Percentiles rank a stretch among this genome's conserved stretches.
phyloP scores from a whole-genome alignment of 2,113 vertebrate genomes.

The Mionectes macconnelli region DNA sequence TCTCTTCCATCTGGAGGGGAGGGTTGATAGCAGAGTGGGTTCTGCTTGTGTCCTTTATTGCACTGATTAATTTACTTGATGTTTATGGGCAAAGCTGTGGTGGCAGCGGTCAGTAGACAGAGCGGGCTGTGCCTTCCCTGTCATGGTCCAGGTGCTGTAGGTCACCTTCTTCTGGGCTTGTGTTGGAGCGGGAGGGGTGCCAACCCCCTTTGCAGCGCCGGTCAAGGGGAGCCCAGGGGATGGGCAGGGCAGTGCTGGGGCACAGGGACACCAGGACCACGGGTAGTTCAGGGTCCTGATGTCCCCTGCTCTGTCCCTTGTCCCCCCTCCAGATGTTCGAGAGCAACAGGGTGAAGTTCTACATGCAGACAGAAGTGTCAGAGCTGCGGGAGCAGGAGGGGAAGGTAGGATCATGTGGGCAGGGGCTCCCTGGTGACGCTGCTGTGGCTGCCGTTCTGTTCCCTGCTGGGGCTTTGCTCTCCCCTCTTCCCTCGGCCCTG shows the following conservation, averaged over 20 bases:
- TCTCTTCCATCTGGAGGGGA: not conserved
- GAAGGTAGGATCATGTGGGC: slow-evolving; percentile 81
- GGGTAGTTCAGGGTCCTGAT: not conserved
- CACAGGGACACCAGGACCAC: rapidly evolving
- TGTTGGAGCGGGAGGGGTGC: not conserved
- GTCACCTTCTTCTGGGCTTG: not conserved
- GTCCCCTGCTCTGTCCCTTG: not conserved
- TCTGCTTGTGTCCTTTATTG: not conserved
- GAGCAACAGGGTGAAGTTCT: slow-evolving; percentile 94
- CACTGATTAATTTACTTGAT: not conserved
- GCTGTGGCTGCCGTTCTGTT: rapidly evolving
- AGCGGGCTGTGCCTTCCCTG: not conserved
- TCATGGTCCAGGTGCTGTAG: rapidly evolving
- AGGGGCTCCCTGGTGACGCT: rapidly evolving
- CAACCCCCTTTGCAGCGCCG: rapidly evolving
- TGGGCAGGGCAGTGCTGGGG: not conserved
- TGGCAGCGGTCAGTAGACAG: not conserved
- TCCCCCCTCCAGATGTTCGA: slow-evolving; percentile 85
- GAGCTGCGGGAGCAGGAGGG: slow-evolving; percentile 95
- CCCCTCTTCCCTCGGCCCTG: not conserved
- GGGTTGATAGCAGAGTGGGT: not conserved
- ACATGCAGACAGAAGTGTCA: slow-evolving; percentile 96
- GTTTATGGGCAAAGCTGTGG: not conserved
- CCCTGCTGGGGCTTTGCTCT: not conserved
- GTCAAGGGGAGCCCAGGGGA: rapidly evolving